Conservation (phyloP, 2,113 vertebrate species). For the Grammomys dolichurus region DNA sequence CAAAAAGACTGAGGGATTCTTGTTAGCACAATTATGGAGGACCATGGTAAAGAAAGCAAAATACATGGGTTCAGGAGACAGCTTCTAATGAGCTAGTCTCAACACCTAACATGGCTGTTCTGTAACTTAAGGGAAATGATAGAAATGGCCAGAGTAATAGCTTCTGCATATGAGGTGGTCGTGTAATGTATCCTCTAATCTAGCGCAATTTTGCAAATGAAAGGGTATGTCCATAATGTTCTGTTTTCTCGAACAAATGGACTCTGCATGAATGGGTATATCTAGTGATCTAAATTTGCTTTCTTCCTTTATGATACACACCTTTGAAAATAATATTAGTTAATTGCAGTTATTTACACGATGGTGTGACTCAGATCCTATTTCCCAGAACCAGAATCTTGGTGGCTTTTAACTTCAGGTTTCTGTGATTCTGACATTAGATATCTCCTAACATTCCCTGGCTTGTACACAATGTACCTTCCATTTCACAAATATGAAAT, state of each 20-base stretch:
- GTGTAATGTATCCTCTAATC: background rate
- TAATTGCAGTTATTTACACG: background rate
- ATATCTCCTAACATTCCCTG: background rate
- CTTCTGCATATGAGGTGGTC: background rate
- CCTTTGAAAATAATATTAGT: background rate
- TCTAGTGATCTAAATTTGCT: background rate
- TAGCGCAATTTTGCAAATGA: background rate
- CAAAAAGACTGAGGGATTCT: background rate
- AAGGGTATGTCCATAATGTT: background rate
- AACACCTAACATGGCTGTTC: background rate
- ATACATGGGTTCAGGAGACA: background rate
- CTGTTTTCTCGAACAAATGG: background rate
- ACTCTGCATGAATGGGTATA: background rate
- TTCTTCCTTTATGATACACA: background rate
- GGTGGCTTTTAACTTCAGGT: background rate
- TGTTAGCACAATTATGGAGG: background rate
- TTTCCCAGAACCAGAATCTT: background rate
- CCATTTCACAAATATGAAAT: background rate
- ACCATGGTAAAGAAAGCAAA: background rate
- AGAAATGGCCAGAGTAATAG: background rate
- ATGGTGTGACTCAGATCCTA: background rate
- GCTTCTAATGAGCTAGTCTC: background rate
- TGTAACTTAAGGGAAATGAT: background rate
- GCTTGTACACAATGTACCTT: background rate
- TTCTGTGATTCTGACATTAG: background rate